Base-by-base conservation (phyloP, 2,113 vertebrate genomes). In the Oreotrochilus melanogaster region DNA sequence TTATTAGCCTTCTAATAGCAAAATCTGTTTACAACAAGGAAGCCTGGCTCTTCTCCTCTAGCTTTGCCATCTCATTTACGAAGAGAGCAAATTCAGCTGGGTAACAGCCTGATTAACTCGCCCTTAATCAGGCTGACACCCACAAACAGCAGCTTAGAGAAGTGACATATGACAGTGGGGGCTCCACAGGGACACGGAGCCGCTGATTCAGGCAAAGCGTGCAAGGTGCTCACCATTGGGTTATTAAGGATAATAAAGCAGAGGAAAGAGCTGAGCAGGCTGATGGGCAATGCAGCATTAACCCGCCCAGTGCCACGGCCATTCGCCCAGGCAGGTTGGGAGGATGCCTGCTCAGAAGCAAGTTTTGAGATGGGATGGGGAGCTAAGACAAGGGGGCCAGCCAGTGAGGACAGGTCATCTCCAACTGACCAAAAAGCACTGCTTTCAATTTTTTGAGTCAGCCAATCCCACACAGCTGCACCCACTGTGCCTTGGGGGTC, bases 291-390 rank as follows among this genome's bases (percentile, higher is more conserved):
- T 10, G 50, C 7, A 0, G 67, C 2, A 1, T 86, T 93, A 92
- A 95, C 87, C 79, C 64, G 2, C 31, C 16, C 0, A 10, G 31
- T 4, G 37, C 88, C 90, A 45, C 18, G 1, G 81, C 50, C 27
- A 31, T 30, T 17, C 0, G 0, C 27, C 64, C 23, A 0, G 14
- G 35, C 14, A 16, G 14, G 15, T 8, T 6, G 6, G 58, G 13
- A 70, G 0, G 1, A 11, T 1, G 24, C 12, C 33, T 2, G 2
- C 58, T 31, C 16, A 10, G 61, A 11, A 5, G 28, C 47, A 33
- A 37, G 60, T 35, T 30, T 12, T 19, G 14, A n/a, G 33, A 25
- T 37, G 64, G n/a, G 31, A 48, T 3, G 15, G 13, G 60, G n/a
- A 60, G 11, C 14, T 17, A 53, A 64, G 42, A 33, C 5, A 24